phyloP scores from a whole-genome alignment of 2,113 vertebrate genomes.

The Myotis yumanensis region DNA sequence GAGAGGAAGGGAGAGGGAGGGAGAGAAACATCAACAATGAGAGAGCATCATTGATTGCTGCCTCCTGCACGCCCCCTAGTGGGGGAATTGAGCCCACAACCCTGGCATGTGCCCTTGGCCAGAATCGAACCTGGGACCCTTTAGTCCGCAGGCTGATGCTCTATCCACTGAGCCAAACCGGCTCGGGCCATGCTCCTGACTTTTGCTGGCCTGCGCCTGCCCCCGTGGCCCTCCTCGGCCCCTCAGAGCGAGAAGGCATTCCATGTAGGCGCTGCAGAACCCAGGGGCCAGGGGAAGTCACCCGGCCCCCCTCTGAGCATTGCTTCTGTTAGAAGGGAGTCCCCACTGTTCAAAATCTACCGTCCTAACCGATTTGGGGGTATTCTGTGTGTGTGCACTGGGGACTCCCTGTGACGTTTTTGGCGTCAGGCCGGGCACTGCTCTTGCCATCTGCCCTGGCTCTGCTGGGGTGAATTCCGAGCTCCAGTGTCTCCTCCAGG shows the following conservation, averaged over 20 bases:
- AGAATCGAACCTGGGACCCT: no score
- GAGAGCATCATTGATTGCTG: no score
- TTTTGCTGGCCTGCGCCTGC: neutral
- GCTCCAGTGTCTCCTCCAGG: neutral
- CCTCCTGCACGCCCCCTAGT: no score
- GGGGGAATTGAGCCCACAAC: no score
- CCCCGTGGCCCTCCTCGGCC: neutral
- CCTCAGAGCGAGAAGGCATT: neutral
- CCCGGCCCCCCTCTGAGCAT: neutral
- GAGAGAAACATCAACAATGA: no score
- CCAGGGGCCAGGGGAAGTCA: neutral
- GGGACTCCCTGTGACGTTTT: slow-evolving; percentile 21
- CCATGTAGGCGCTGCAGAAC: neutral
- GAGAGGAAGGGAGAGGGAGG: no score
- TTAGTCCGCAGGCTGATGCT: no score
- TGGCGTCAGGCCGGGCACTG: neutral
- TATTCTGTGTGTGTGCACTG: neutral
- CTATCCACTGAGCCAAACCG: no score
- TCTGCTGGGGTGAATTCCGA: neutral
- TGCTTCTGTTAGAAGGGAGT: neutral
- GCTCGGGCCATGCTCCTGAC: neutral
- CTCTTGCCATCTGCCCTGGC: slow-evolving; percentile 22
- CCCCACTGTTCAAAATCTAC: neutral
- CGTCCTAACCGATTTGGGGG: slow-evolving; percentile 23
- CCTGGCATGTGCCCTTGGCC: no score